These are phyloP conservation scores for Talpa occidentalis DNA, from an alignment of 2,113 vertebrate species.

Conservation along the genomic window DNA sequence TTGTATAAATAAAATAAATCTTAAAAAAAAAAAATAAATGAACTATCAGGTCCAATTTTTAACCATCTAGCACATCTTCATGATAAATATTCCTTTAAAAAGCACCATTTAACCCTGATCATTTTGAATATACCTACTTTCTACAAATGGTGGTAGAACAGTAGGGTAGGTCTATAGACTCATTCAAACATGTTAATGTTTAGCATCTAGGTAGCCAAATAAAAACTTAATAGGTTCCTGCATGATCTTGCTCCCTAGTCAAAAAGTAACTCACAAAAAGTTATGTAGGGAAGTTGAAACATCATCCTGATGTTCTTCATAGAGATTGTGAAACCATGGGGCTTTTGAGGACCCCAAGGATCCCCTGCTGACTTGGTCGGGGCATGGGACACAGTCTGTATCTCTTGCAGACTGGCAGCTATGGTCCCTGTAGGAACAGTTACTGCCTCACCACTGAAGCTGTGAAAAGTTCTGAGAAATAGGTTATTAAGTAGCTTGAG, in stretches of 20 bases:
- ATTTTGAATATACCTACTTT: background rate
- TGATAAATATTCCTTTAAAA: background rate
- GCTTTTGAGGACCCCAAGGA: background rate
- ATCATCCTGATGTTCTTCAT: background rate
- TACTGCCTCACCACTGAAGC: background rate
- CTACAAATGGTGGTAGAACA: background rate
- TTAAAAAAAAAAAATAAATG: too few relatives aligned
- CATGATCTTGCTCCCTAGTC: background rate
- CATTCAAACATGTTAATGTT: background rate
- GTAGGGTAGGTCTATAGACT: background rate
- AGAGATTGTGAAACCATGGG: background rate
- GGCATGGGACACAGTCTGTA: background rate
- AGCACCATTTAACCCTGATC: background rate
- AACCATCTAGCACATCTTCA: background rate
- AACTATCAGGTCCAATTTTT: background rate
- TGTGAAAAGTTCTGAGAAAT: background rate
- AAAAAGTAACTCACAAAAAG: background rate
- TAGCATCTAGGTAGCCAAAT: background rate
- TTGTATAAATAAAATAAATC: too few relatives aligned
- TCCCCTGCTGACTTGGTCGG: background rate
- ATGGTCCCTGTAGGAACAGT: background rate
- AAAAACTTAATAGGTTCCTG: background rate
- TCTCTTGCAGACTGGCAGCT: background rate
- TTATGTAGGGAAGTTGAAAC: background rate
- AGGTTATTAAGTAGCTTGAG: background rate